Conservation (phyloP, 1,140 invertebrate species). For the Drosophila pectinifera region DNA sequence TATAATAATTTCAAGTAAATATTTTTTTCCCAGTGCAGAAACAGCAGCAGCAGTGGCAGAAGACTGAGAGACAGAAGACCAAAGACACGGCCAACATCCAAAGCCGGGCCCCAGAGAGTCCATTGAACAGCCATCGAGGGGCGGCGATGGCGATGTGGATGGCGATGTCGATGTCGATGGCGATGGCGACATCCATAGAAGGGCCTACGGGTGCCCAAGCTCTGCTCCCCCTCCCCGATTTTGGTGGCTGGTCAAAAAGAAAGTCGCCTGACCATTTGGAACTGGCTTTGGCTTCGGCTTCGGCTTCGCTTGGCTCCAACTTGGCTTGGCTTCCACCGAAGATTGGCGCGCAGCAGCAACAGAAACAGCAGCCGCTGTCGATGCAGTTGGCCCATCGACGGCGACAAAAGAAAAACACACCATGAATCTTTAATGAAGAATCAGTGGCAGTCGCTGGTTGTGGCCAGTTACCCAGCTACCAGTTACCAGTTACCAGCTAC, state of each 20-base stretch:
- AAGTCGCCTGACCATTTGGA: slow-evolving; percentile 64
- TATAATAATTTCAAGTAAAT: neutral
- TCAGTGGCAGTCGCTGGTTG: too few species aligned
- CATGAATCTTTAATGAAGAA: slow-evolving; percentile 84
- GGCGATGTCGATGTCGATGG: slow-evolving; percentile 8
- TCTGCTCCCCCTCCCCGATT: slow-evolving; percentile 30
- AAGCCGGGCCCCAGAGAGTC: slow-evolving; percentile 27
- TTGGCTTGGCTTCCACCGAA: slow-evolving; percentile 50
- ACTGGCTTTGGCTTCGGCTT: slow-evolving; percentile 50
- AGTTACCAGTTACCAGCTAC: slow-evolving; percentile 12
- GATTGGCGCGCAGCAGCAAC: slow-evolving; percentile 68
- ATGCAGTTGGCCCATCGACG: slow-evolving; percentile 45
- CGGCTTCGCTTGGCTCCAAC: slow-evolving; percentile 8
- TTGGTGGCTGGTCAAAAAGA: slow-evolving; percentile 74
- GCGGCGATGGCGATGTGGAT: slow-evolving; percentile 14
- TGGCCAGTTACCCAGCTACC: slow-evolving; percentile 4
- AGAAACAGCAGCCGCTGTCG: slow-evolving; percentile 32
- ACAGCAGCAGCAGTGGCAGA: slow-evolving; percentile 12
- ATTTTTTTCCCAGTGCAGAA: neutral
- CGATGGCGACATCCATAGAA: slow-evolving; percentile 36
- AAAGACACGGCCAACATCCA: slow-evolving; percentile 62
- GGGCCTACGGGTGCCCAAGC: slow-evolving; percentile 24
- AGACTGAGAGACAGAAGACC: slow-evolving; percentile 18
- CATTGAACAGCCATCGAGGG: slow-evolving; percentile 55
- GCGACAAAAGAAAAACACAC: slow-evolving; percentile 76